Evolutionary conservation across 2,113 vertebrate species (phyloP).

Genomic region (Chauna torquata): DNA sequence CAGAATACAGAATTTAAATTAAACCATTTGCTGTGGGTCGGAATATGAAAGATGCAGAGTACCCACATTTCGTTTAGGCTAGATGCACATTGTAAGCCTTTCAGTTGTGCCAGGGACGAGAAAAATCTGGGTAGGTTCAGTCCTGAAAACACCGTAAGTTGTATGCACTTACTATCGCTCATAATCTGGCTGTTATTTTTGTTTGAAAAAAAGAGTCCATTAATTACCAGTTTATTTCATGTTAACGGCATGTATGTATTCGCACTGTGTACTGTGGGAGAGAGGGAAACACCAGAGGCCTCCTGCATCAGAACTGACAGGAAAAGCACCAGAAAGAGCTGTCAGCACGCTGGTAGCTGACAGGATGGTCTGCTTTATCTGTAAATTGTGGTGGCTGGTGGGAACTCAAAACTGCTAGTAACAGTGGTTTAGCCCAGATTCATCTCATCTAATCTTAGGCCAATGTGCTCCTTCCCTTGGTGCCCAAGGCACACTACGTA

Average conservation of each 20-base stretch:
- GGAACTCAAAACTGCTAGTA: neutral
- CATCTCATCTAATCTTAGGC: neutral
- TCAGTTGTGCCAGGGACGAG: neutral
- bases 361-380: neutral
- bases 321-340: neutral
- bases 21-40: neutral
- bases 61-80: neutral
- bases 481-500: neutral
- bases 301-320: neutral
- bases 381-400: neutral
- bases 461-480: neutral
- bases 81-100: neutral
- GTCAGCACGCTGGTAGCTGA: neutral
- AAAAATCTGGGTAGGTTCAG: neutral
- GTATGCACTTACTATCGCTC: neutral
- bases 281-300: neutral
- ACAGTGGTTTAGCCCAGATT: neutral
- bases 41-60: neutral
- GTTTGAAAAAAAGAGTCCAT: neutral
- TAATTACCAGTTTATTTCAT: neutral
- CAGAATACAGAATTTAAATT: neutral
- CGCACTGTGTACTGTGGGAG: neutral
- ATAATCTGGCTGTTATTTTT: neutral
- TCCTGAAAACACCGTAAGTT: neutral
- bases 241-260: neutral